Percentiles rank a stretch among this genome's conserved stretches.
These are phyloP conservation scores for Bombus balteatus DNA, from an alignment of 1,140 invertebrate genomes.

Conservation along the genomic window DNA sequence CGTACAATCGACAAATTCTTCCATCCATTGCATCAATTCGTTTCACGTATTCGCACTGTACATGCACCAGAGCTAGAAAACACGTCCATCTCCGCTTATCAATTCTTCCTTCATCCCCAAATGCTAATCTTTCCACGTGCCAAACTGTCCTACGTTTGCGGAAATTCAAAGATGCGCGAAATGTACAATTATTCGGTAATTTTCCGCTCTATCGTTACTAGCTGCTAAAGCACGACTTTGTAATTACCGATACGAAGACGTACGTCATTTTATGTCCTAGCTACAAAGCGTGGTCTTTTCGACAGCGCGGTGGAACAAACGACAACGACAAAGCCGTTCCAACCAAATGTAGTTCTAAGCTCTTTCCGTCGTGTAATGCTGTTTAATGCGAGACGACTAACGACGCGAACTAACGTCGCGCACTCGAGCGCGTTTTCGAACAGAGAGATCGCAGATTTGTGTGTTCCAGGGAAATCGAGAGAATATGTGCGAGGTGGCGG, in stretches of 20 bases:
- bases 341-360: background rate
- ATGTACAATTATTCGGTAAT: constrained; percentile 12
- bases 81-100: background rate
- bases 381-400: background rate
- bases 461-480: constrained; percentile 20
- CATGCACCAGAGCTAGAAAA: background rate
- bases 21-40: background rate
- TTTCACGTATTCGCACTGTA: background rate
- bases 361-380: background rate
- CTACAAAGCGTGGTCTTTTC: background rate
- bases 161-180: background rate
- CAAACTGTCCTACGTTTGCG: background rate
- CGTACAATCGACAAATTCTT: background rate
- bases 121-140: background rate
- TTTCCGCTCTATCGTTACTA: constrained; percentile 1
- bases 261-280: background rate
- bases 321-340: background rate
- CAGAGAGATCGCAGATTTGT: constrained; percentile 36
- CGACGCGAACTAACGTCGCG: background rate
- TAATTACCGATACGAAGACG: constrained; percentile 30
- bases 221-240: background rate
- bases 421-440: background rate
- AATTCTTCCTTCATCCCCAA: background rate
- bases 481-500: constrained; percentile 32
- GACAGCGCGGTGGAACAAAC: background rate